Evolutionary conservation across 2,113 vertebrate genomes (phyloP).

Genomic region (Cheirogaleus medius): DNA sequence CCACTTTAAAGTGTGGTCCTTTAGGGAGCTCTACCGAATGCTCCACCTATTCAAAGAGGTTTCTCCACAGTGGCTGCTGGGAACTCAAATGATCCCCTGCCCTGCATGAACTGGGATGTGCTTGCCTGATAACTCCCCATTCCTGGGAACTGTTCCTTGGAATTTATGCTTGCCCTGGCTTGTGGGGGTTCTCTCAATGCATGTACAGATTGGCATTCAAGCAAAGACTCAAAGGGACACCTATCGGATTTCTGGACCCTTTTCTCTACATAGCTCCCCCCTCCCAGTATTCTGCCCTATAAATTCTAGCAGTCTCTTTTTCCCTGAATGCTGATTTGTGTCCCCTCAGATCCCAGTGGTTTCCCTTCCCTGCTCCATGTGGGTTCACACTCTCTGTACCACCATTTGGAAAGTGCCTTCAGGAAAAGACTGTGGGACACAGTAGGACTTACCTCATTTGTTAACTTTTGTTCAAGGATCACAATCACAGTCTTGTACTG

Average conservation of each 20-base stretch:
- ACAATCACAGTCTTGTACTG: background rate
- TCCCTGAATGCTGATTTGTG: background rate
- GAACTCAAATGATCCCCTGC: background rate
- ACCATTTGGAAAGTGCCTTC: background rate
- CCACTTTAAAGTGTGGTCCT: background rate
- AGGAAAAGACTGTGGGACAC: background rate
- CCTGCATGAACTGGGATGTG: background rate
- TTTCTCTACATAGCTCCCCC: background rate
- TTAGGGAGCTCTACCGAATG: background rate
- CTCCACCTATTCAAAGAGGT: background rate
- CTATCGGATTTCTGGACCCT: background rate
- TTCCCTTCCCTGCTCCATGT: background rate
- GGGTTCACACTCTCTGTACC: background rate
- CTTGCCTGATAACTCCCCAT: background rate
- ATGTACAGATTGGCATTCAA: background rate
- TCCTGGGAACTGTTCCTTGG: background rate
- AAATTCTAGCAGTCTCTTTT: background rate
- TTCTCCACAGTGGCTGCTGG: background rate
- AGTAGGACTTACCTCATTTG: background rate
- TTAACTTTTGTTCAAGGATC: background rate
- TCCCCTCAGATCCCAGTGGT: background rate
- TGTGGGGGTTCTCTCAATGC: background rate
- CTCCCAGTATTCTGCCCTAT: background rate
- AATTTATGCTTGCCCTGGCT: background rate
- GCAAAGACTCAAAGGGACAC: background rate